Base-by-base conservation (phyloP, 2,797 vertebrate genomes). In the Leptatherina wallacei region DNA sequence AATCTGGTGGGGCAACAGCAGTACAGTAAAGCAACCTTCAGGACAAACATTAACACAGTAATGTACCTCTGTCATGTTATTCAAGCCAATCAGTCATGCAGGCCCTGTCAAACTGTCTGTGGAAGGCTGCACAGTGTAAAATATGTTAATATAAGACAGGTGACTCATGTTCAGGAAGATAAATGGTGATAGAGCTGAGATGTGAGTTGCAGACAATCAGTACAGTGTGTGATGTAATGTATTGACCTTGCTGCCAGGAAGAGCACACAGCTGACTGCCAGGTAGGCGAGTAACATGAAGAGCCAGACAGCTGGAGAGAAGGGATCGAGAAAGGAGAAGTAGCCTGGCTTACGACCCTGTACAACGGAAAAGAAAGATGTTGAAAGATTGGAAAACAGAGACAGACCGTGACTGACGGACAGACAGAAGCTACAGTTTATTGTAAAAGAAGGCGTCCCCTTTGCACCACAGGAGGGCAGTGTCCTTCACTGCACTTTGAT, bases 241-340 rank as follows among this genome's bases (percentile, higher is more conserved):
- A 85, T 86, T 94, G 92, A 98, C 97, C 97, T 95, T 89, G 97
- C 97, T 18, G 97, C 97, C 78, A 98, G 92, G 90, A 98, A 98
- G 81, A 98, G 95, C 85, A 98, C 95, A 11, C 97, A 98, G 94
- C 97, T 95, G 88, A 97, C 97, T 3, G 97, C 97, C 78, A 98
- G 93, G 91, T 98, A 98, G 82, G 97, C 97, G 7, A 98, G 94
- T 84, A 98, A 95, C 97, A 98, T 98, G 93, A 98, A 98, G 75
- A 98, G 95, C 91, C 91, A 98, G 92, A 73, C 97, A 91, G 95
- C 96, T 91, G 91, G 90, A 59, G 88, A 98, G 93, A 98, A 98
- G 77, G 97, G 97, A 88, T 98, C 97, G 67, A 98, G 94, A 91
- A 98, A 98, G 86, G 97, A 98, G 94, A 98, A 98, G 92, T 98